Percentiles rank a stretch among this genome's conserved stretches.
phyloP scores from a whole-genome alignment of 1,140 invertebrate species.

The Eurosta solidaginis region DNA sequence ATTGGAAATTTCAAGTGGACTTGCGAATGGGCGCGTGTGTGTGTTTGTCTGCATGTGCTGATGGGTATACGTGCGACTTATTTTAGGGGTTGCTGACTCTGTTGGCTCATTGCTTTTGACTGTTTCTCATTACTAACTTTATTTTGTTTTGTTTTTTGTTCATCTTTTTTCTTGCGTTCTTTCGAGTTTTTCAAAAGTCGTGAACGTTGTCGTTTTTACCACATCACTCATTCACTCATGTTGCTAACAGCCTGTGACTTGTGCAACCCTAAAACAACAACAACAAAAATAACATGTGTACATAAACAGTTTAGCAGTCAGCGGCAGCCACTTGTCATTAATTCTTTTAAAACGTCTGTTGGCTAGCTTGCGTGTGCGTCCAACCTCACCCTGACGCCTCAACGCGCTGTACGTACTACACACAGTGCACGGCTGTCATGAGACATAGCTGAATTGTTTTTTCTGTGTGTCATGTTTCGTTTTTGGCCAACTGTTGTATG shows the following conservation, averaged over 20 bases:
- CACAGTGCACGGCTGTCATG: background rate
- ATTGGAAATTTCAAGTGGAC: background rate
- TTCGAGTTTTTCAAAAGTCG: background rate
- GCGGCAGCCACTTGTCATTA: constrained; percentile 10
- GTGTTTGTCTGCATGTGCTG: background rate
- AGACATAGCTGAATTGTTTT: background rate
- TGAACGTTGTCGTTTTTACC: background rate
- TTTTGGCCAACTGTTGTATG: constrained; percentile 27
- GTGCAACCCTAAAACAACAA: background rate
- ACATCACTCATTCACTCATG: constrained; percentile 19
- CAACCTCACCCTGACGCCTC: too few relatives aligned
- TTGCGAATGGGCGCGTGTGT: background rate
- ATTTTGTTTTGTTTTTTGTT: background rate
- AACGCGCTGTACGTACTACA: too few relatives aligned
- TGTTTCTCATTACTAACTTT: background rate
- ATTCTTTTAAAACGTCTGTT: constrained; percentile 4
- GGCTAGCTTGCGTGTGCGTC: background rate
- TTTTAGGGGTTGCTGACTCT: constrained; percentile 19
- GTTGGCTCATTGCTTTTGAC: background rate
- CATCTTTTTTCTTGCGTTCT: background rate
- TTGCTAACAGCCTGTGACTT: constrained; percentile 13
- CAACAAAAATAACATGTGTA: background rate
- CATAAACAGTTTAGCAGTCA: background rate
- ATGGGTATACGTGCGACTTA: background rate
- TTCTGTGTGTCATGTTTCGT: background rate